Conservation (phyloP, 2,888 invertebrate species). For the Melangyna quadrimaculata region DNA sequence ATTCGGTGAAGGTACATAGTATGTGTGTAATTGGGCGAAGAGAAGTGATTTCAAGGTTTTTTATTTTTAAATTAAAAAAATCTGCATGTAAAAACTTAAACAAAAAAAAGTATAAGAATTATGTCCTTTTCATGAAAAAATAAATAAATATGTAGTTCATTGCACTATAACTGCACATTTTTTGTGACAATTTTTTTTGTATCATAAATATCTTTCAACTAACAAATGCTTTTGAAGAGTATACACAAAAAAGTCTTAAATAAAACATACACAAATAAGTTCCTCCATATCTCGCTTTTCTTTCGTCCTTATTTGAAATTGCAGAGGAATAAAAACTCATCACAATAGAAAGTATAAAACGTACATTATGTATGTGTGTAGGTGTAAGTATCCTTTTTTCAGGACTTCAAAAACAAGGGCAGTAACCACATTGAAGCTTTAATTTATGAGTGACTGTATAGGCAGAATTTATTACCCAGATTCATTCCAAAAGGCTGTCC, state of each 20-base stretch:
- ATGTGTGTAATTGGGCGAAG: not conserved
- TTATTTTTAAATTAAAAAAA: not conserved
- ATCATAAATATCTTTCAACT: constrained; percentile 38
- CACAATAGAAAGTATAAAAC: constrained; percentile 21
- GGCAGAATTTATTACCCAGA: constrained; percentile 67
- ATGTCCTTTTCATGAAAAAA: not conserved
- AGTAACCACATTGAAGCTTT: constrained; percentile 67
- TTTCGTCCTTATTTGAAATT: not conserved
- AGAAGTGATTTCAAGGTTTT: not conserved
- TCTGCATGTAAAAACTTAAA: not conserved
- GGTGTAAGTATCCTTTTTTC: not conserved
- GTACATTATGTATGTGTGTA: too few species aligned
- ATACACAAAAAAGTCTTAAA: constrained; percentile 11
- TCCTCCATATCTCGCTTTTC: not conserved
- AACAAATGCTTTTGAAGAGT: constrained; percentile 33
- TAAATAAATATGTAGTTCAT: constrained; percentile 4
- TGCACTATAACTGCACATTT: not conserved
- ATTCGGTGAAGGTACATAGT: not conserved
- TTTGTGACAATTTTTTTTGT: constrained; percentile 40
- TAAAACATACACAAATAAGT: constrained; percentile 27
- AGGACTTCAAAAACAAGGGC: constrained; percentile 58
- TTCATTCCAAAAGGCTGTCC: constrained; percentile 27
- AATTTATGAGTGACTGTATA: constrained; percentile 70
- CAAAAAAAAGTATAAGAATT: not conserved
- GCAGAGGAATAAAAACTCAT: constrained; percentile 40